Evolutionary conservation across 2,888 invertebrate genomes (phyloP).

Genomic region (Periphyllus acericola): DNA sequence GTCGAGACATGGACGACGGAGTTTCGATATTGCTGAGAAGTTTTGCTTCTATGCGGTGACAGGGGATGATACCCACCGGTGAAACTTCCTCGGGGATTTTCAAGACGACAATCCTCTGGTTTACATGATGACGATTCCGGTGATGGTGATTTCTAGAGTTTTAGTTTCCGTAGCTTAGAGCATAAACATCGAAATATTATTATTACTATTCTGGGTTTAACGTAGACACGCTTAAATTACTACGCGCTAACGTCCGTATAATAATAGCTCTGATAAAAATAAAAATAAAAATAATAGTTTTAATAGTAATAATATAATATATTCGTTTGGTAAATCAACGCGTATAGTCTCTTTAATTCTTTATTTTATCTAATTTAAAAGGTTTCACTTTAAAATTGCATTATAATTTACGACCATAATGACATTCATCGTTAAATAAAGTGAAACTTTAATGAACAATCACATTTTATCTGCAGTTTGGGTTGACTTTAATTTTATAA

Average conservation of each 20-base stretch:
- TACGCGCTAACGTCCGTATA: not conserved
- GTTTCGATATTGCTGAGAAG: not conserved
- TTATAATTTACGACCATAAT: not conserved
- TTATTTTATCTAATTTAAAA: constrained; percentile 17
- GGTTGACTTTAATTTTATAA: constrained; percentile 15
- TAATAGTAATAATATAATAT: not conserved
- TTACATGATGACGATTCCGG: not conserved
- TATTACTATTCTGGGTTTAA: not conserved
- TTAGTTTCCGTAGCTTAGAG: not conserved
- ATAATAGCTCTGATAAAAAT: too few relatives aligned
- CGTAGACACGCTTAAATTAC: not conserved
- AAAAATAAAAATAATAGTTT: not conserved
- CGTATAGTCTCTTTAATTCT: not conserved
- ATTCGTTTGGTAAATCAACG: not conserved
- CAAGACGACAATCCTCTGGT: too few relatives aligned
- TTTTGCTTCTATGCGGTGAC: not conserved
- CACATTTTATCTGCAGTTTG: constrained; percentile 19
- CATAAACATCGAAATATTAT: not conserved
- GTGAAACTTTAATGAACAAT: constrained; percentile 18
- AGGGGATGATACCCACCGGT: not conserved
- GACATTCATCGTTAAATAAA: constrained; percentile 26
- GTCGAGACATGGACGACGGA: not conserved
- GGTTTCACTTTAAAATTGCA: not conserved
- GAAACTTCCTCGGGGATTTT: not conserved
- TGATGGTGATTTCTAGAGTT: not conserved